Conservation (phyloP, 2,113 vertebrate genomes). For the Camarhynchus parvulus region DNA sequence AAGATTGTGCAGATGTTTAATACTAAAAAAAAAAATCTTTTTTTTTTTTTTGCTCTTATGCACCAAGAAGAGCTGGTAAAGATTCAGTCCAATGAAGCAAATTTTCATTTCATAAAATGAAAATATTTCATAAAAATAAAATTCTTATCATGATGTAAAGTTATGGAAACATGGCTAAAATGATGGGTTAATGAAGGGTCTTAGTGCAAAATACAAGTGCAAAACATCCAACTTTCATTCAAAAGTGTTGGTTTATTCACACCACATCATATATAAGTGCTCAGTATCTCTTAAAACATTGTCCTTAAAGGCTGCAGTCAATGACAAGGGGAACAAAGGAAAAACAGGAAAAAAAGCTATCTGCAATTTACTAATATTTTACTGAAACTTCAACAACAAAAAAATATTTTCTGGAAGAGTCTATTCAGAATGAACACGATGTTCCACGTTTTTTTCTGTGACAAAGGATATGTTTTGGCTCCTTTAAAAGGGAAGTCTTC, state of each 20-base stretch:
- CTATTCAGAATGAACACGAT: not conserved
- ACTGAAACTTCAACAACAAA: not conserved
- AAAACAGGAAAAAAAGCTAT: not conserved
- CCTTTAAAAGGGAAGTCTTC: slow-evolving; percentile 91
- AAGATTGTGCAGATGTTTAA: not conserved
- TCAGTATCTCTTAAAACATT: not conserved
- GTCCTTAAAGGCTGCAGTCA: not conserved
- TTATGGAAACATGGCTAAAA: not conserved
- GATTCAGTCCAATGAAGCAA: not conserved
- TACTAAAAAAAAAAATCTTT: not conserved
- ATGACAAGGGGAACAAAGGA: not conserved
- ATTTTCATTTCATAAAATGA: not conserved
- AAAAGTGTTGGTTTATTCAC: not conserved
- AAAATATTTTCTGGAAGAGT: not conserved
- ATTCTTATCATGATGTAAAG: not conserved
- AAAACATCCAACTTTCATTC: not conserved
- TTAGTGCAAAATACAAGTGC: not conserved
- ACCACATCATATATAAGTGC: not conserved
- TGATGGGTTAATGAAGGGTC: not conserved
- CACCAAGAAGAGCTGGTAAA: not conserved
- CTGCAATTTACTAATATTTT: not conserved
- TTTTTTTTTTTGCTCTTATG: not conserved
- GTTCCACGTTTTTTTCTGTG: not conserved
- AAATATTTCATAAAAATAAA: not conserved
- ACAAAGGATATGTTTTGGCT: slow-evolving; percentile 99